phyloP scores from a whole-genome alignment of 2,113 vertebrate genomes.

The Lutjanus erythropterus region DNA sequence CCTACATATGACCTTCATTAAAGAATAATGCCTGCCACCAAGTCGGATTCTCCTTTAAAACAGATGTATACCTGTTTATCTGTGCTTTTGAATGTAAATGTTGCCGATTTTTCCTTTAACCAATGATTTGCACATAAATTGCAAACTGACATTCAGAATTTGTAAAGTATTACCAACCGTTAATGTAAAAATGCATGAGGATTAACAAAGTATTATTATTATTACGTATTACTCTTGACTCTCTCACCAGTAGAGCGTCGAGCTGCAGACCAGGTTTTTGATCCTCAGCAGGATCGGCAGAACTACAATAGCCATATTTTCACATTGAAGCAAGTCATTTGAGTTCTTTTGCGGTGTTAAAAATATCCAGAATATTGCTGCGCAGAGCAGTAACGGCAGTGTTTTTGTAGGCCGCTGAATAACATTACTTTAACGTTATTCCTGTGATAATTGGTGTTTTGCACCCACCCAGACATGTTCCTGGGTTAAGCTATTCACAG shows the following conservation, averaged over 20 bases:
- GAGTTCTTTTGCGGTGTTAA: not conserved
- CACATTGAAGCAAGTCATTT: not conserved
- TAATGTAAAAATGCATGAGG: too few species aligned
- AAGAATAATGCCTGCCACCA: too few species aligned
- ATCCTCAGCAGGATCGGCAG: not conserved
- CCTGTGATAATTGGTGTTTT: not conserved
- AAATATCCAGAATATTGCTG: not conserved
- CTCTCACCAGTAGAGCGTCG: too few species aligned
- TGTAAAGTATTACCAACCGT: too few species aligned
- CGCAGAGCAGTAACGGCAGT: not conserved
- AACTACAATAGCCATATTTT: not conserved
- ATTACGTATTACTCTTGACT: not conserved
- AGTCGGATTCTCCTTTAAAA: too few species aligned
- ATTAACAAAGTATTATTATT: not conserved
- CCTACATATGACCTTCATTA: too few species aligned
- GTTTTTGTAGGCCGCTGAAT: not conserved
- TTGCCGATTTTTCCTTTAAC: too few species aligned
- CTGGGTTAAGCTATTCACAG: not conserved
- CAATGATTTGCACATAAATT: too few species aligned
- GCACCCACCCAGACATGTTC: not conserved
- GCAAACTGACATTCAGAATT: too few species aligned
- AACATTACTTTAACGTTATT: not conserved
- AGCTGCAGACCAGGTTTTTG: not conserved
- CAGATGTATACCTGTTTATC: too few species aligned
- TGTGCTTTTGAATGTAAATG: too few species aligned